Evolutionary conservation across 2,797 vertebrate genomes (phyloP).

Genomic region (Cichlasoma orientale): DNA sequence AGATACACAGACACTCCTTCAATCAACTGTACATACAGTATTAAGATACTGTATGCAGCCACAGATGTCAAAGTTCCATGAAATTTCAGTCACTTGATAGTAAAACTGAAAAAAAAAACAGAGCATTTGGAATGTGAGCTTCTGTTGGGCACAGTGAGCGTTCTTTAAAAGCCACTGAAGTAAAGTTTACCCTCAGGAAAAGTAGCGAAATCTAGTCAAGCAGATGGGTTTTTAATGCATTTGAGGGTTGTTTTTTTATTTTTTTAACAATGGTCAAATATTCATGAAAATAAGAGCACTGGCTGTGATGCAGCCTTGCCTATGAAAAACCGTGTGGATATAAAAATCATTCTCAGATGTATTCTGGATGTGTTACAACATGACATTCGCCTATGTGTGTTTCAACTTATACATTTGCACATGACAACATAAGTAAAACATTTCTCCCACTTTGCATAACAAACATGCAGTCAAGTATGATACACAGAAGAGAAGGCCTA

Average conservation of each 20-base stretch:
- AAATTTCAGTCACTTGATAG: conserved; percentile 35
- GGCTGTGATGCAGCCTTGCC: conserved; percentile 63
- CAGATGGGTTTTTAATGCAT: conserved; percentile 73
- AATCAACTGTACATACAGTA: conserved; percentile 74
- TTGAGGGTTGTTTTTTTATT: conserved; percentile 34
- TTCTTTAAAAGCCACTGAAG: conserved; percentile 58
- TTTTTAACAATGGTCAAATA: conserved; percentile 71
- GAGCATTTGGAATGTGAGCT: conserved; percentile 39
- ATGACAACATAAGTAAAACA: conserved; percentile 63
- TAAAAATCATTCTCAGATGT: conserved; percentile 53
- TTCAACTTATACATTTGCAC: conserved; percentile 50
- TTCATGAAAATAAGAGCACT: conserved; percentile 71
- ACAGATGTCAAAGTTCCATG: conserved; percentile 47
- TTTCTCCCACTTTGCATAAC: conserved; percentile 73
- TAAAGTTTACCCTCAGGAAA: conserved; percentile 51
- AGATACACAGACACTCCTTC: conserved; percentile 78
- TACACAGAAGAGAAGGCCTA: conserved; percentile 74
- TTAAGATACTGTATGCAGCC: conserved; percentile 69
- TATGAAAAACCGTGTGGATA: conserved; percentile 49
- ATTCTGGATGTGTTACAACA: conserved; percentile 26
- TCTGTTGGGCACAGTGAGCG: conserved; percentile 35
- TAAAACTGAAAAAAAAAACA: conserved; percentile 27
- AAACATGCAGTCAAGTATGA: conserved; percentile 77
- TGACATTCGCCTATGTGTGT: conserved; percentile 33
- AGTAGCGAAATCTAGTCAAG: conserved; percentile 58